Conservation (phyloP, 2,797 vertebrate species). For the Cygnus olor region DNA sequence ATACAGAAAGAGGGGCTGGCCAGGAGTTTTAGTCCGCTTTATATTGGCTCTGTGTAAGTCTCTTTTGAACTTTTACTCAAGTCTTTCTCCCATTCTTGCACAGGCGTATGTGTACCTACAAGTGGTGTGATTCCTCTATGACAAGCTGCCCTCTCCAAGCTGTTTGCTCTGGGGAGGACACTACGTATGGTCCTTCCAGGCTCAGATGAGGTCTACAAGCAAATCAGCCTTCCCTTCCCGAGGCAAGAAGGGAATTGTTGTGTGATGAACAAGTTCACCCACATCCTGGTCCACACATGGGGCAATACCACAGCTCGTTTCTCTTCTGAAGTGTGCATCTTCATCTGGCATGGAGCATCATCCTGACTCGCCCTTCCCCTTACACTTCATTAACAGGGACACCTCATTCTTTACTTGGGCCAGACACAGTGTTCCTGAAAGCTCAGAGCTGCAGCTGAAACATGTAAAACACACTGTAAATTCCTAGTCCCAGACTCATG, state of each 20-base stretch:
- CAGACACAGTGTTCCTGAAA: background rate
- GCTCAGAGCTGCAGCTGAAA: background rate
- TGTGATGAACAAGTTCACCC: background rate
- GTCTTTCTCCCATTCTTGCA: background rate
- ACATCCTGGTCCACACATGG: background rate
- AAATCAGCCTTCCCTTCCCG: background rate
- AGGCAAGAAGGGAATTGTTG: background rate
- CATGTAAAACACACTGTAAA: background rate
- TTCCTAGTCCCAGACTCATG: background rate
- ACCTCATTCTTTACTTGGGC: background rate
- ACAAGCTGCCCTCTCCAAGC: background rate
- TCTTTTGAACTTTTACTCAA: background rate
- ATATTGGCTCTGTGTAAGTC: background rate
- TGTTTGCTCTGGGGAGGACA: background rate
- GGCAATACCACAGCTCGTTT: background rate
- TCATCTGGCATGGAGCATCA: background rate
- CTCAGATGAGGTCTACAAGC: background rate
- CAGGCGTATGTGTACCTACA: background rate
- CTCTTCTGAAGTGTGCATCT: background rate
- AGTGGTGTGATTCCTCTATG: background rate
- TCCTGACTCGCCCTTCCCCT: background rate
- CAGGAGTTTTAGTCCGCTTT: background rate
- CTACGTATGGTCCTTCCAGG: background rate
- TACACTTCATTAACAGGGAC: background rate
- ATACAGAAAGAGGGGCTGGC: background rate